These are phyloP conservation scores for Dasypogon diadema DNA, from an alignment of 2,888 invertebrate species.

Conservation along the genomic window DNA sequence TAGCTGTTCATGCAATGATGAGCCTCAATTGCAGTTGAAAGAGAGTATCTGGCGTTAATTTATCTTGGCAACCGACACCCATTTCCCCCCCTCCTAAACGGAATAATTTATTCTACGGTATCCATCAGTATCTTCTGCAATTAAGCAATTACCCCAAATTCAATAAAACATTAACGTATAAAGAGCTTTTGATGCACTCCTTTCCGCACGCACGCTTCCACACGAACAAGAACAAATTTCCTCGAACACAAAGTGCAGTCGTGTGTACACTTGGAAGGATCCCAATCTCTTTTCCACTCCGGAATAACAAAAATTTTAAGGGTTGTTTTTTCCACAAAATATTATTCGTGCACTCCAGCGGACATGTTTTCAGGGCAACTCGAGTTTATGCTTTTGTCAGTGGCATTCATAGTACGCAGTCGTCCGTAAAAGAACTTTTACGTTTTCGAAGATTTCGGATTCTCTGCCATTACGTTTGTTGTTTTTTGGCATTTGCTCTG, in stretches of 20 bases:
- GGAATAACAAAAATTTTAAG: conserved; percentile 21
- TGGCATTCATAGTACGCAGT: conserved; percentile 21
- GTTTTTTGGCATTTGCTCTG: neutral
- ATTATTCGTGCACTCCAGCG: neutral
- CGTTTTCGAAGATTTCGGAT: conserved; percentile 26
- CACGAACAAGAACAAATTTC: conserved; percentile 31
- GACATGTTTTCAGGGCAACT: conserved; percentile 5
- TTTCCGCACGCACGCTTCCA: conserved; percentile 17
- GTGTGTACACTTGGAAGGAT: conserved; percentile 27
- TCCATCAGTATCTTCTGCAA: no score
- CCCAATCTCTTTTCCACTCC: conserved; percentile 19
- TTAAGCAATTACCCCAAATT: neutral
- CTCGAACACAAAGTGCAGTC: conserved; percentile 20
- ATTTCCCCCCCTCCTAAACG: no score
- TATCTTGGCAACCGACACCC: no score
- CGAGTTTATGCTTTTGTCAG: conserved; percentile 27
- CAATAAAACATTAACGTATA: neutral
- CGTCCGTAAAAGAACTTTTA: conserved; percentile 27
- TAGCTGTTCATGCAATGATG: no score
- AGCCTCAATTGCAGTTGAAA: no score
- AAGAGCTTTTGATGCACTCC: conserved; percentile 23
- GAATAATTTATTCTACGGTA: no score
- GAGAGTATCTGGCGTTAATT: no score
- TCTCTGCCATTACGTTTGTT: conserved; percentile 19
- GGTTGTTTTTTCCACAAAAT: conserved; percentile 12